Base-by-base conservation (phyloP, 2,113 vertebrate species). In the Pogona vitticeps region DNA sequence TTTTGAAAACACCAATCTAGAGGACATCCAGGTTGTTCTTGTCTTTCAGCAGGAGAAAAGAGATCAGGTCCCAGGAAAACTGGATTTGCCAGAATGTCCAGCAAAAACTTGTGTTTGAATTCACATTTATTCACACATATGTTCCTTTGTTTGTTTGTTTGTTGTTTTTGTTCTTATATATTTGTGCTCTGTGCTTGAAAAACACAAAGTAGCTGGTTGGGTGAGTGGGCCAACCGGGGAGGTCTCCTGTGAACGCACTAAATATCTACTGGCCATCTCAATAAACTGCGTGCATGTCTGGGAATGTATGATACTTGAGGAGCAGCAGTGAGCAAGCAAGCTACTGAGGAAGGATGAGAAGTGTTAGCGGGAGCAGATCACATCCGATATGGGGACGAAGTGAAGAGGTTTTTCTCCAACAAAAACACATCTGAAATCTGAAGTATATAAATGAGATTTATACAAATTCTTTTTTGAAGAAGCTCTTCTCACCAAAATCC, bases 41-140 rank as follows among this genome's bases (percentile, higher is more conserved):
- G 63, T 81, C 26, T 81, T 26, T 81, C 15, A 12, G 38, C 63
- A 46, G 33, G 77, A 38, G 33, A 38, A 38, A 58, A 38, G 5
- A 26, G 58, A 33, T 21, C 58, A 80, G 40, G 17, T 38, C 63
- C 0, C 2, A 15, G 15, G 80, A 28, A 42, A n/a, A 26, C 6
- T n/a, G 63, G 63, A 68, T 81, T 81, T 67, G 40, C 38, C 80
- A 46, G 46, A 81, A 63, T 68, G 42, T 68, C 80, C 80, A 68
- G 80, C 61, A 81, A 8, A 40, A 81, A 31, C 63, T 68, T 81
- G 38, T 38, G 3, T n/a, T 81, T 38, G 65, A 61, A 38, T 80
- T 80, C 61, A 40, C 23, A 65, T 28, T 67, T 7, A 23, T 67
- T 67, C 61, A 40, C 13, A 42, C 13, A 17, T 31, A n/a, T 18